Conservation (phyloP, 2,113 vertebrate species). For the Aegotheles bennettii region DNA sequence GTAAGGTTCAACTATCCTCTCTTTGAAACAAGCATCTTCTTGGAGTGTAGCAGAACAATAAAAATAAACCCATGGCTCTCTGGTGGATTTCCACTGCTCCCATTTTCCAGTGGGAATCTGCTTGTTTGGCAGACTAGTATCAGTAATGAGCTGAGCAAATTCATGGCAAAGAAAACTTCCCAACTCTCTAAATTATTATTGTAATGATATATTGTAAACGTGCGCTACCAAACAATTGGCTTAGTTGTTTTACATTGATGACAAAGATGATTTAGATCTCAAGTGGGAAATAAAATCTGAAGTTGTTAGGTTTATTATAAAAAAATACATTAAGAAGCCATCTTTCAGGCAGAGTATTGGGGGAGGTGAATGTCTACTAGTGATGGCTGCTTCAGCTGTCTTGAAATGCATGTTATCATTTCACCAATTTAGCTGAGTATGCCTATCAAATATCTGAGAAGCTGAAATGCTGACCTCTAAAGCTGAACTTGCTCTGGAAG, state of each 20-base stretch:
- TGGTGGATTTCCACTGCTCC: not conserved
- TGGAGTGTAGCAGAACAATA: not conserved
- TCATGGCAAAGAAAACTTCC: slow-evolving; percentile 31
- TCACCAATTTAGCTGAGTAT: not conserved
- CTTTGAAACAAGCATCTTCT: not conserved
- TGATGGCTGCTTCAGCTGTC: not conserved
- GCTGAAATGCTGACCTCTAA: not conserved
- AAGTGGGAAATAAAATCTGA: slow-evolving; percentile 43
- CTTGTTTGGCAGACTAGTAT: slow-evolving; percentile 6
- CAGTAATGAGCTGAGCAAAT: slow-evolving; percentile 25
- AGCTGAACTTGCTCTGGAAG: not conserved
- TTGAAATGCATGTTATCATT: not conserved
- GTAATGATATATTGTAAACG: slow-evolving; percentile 50
- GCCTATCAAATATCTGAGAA: not conserved
- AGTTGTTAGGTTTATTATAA: slow-evolving; percentile 18
- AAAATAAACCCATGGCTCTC: not conserved
- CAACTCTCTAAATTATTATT: slow-evolving; percentile 40
- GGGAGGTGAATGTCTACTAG: not conserved
- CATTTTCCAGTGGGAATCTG: not conserved
- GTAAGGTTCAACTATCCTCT: not conserved
- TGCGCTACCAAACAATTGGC: slow-evolving; percentile 32
- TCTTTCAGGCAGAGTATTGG: not conserved
- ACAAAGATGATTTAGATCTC: slow-evolving; percentile 62
- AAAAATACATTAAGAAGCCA: slow-evolving; percentile 43
- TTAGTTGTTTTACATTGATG: slow-evolving; percentile 54